Evolutionary conservation across 2,797 vertebrate species (phyloP), one percentile per base, ranked within the genome.

Genomic region (Todus mexicanus): DNA sequence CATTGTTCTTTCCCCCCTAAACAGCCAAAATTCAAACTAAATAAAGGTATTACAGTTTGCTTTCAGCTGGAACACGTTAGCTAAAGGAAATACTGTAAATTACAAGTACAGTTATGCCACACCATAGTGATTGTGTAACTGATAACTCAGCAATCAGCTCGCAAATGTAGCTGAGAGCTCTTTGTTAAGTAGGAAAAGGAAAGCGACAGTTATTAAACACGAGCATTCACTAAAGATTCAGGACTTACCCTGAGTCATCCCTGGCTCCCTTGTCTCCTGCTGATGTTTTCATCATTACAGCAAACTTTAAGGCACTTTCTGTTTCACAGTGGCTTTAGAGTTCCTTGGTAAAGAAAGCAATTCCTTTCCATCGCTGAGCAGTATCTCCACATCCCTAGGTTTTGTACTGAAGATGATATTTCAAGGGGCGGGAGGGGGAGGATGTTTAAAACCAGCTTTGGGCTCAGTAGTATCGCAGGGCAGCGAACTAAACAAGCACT

Each of bases 231-330:
- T 57, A 66, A 95, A 89, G 56, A 83, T 96, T 91, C 38, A 51
- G 82, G 92, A 98, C 98, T 98, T 97, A 98, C 98, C 97, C 95
- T 69, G 92, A 89, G 61, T 92, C 91, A 94, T 95, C 90, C 90
- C 84, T 92, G 84, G 90, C 93, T 96, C 90, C 89, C 61, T 87
- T 57, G 60, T 91, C 92, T 72, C 72, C 90, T 16, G 90, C 94
- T 70, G 96, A 94, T 92, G 96, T 95, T 96, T 96, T 97, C 92
- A 97, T 97, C 96, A 95, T 98, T 93, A 89, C 93, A 87, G 91
- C 78, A 77, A 79, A 93, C 68, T 81, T 84, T 45, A 61, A 56
- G 83, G 54, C n/a, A 90, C 91, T 82, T 94, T 94, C 85, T 84
- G 65, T 90, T 95, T 97, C 94, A 97, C 84, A 95, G 90, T 79